phyloP scores from a whole-genome alignment of 2,888 invertebrate species.

The Drosophila meridionalis region DNA sequence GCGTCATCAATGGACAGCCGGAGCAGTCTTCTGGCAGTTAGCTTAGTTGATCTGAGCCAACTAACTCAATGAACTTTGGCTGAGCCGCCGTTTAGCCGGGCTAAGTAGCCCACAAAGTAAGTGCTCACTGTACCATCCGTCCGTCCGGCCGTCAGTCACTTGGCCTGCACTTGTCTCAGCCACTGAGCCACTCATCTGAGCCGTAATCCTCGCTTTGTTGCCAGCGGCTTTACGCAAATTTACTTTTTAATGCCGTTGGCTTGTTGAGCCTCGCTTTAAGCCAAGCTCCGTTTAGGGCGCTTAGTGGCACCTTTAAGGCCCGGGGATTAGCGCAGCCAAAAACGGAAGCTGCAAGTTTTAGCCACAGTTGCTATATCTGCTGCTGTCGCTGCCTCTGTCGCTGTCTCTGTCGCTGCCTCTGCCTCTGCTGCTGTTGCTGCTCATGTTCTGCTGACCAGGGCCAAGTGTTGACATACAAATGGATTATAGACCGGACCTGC shows the following conservation, averaged over 20 bases:
- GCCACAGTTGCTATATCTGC: background rate
- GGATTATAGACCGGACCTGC: constrained; percentile 64
- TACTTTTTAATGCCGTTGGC: constrained; percentile 77
- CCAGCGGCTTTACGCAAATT: constrained; percentile 73
- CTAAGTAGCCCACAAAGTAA: constrained; percentile 43
- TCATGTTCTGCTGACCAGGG: constrained; percentile 29
- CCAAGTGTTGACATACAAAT: constrained; percentile 74
- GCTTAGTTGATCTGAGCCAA: constrained; percentile 40
- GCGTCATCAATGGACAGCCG: constrained; percentile 23
- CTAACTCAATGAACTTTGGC: constrained; percentile 57
- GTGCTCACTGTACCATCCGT: constrained; percentile 18
- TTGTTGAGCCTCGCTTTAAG: constrained; percentile 61
- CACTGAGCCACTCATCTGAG: constrained; percentile 5
- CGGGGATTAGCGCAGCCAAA: constrained; percentile 47
- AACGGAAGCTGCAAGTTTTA: constrained; percentile 45
- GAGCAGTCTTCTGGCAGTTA: background rate
- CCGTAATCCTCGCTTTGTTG: constrained; percentile 58
- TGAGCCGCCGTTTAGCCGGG: constrained; percentile 30
- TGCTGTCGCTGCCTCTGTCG: background rate
- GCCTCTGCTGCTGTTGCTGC: background rate
- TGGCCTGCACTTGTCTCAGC: constrained; percentile 21
- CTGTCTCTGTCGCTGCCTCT: background rate
- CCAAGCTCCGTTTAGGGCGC: constrained; percentile 68
- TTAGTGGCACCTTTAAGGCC: constrained; percentile 64
- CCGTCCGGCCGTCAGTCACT: background rate